These are phyloP conservation scores for Odontomachus brunneus DNA, from an alignment of 1,140 invertebrate genomes.

Conservation along the genomic window DNA sequence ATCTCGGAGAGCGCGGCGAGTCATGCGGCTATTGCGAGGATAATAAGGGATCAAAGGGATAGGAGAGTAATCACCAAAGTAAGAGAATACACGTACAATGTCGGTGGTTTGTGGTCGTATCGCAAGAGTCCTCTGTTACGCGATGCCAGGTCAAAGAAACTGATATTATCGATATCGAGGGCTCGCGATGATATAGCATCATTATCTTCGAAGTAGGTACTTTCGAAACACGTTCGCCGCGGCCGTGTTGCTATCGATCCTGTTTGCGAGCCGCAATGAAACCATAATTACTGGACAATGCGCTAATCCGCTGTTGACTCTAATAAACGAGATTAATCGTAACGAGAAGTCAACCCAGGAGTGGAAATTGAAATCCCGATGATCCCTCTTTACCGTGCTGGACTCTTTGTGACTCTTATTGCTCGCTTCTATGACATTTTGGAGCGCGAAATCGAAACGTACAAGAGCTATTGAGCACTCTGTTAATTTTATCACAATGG, in stretches of 20 bases:
- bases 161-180: slow-evolving; percentile 36
- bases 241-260: slow-evolving; percentile 46
- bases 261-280: slow-evolving; percentile 49
- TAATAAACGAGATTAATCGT: slow-evolving; percentile 29
- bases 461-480: not conserved
- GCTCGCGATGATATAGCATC: not conserved
- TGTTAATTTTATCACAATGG: not conserved
- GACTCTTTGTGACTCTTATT: not conserved
- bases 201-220: slow-evolving; percentile 29
- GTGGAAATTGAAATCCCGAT: slow-evolving; percentile 5
- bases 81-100: slow-evolving; percentile 25
- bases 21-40: not conserved
- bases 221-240: slow-evolving; percentile 19
- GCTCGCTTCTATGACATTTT: not conserved
- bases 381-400: not conserved
- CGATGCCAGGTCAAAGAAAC: slow-evolving; percentile 41
- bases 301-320: slow-evolving; percentile 5
- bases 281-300: slow-evolving; percentile 51
- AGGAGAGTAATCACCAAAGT: slow-evolving; percentile 7
- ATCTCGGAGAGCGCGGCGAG: not conserved
- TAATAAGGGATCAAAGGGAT: slow-evolving; percentile 42
- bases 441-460: not conserved
- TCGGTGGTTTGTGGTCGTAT: slow-evolving; percentile 1
- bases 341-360: not conserved
- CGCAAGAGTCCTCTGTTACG: slow-evolving; percentile 36